These are phyloP conservation scores for Drosophila jambulina DNA, from an alignment of 1,140 invertebrate genomes.

Conservation along the genomic window DNA sequence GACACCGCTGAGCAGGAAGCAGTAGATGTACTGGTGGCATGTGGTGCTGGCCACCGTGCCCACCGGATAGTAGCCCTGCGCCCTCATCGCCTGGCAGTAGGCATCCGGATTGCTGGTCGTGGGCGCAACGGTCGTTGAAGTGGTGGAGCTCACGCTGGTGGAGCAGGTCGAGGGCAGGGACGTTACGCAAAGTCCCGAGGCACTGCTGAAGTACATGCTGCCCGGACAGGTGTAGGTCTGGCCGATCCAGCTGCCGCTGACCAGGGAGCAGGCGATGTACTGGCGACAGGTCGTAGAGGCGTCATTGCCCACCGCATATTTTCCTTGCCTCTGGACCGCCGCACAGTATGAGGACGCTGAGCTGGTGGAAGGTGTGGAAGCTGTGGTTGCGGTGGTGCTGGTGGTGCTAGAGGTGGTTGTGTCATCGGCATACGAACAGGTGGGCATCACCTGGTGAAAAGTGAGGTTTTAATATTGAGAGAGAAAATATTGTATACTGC, in stretches of 20 bases:
- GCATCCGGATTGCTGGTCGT: conserved; percentile 43
- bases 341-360: conserved; percentile 56
- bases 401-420: conserved; percentile 38
- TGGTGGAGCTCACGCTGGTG: conserved; percentile 8
- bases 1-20: conserved; percentile 39
- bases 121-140: conserved; percentile 30
- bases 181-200: conserved; percentile 21
- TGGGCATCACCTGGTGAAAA: conserved; percentile 37
- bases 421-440: conserved; percentile 60
- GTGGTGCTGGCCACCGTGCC: conserved; percentile 65
- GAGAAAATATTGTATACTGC: background rate
- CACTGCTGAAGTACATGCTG: conserved; percentile 44
- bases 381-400: conserved; percentile 18
- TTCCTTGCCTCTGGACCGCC: conserved; percentile 44
- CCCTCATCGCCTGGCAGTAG: conserved; percentile 57
- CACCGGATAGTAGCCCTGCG: conserved; percentile 47
- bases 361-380: conserved; percentile 34
- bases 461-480: background rate
- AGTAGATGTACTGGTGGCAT: conserved; percentile 70
- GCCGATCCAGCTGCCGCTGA: conserved; percentile 56
- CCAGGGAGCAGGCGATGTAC: conserved; percentile 64
- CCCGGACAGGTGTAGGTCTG: conserved; percentile 63
- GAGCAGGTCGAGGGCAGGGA: conserved; percentile 34
- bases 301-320: conserved; percentile 58
- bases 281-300: conserved; percentile 62